Conservation (phyloP, 2,113 vertebrate genomes). For the Thymallus thymallus region DNA sequence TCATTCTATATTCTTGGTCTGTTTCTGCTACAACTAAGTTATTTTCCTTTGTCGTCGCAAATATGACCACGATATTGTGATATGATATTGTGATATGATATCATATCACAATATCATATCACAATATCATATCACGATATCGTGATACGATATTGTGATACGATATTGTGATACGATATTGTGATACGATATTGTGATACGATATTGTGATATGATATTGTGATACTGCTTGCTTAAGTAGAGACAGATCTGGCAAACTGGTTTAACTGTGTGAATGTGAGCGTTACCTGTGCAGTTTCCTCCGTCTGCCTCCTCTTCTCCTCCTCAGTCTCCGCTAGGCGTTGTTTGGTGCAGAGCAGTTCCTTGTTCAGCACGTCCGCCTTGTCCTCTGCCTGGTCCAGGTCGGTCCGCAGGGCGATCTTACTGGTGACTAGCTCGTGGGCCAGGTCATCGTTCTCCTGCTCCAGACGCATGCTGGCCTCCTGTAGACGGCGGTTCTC, state of each 20-base stretch:
- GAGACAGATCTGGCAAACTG: not conserved
- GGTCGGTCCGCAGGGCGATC: slow-evolving; percentile 93
- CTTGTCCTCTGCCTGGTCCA: slow-evolving; percentile 98
- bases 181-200: no score
- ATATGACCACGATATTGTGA: no score
- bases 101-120: no score
- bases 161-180: no score
- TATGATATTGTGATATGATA: no score
- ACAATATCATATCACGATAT: no score
- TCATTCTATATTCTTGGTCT: no score
- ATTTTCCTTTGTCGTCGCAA: no score
- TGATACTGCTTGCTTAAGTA: no score
- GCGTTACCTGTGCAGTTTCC: slow-evolving; percentile 89
- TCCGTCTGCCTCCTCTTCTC: slow-evolving; percentile 94
- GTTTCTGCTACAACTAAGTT: no score
- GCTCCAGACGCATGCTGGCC: slow-evolving; percentile 96
- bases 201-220: no score
- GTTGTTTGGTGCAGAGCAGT: slow-evolving; percentile 91
- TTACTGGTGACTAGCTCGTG: slow-evolving; percentile 98
- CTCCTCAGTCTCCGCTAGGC: slow-evolving; percentile 92
- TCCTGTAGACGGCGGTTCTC: slow-evolving; percentile 97
- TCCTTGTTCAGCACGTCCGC: slow-evolving; percentile 96
- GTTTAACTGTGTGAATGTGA: not conserved
- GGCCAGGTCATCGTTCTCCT: slow-evolving; percentile 97
- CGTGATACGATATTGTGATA: no score